Evolutionary conservation across 2,888 invertebrate species (phyloP), one percentile per base, ranked within the genome.

Genomic region (Schrankia costaestrigalis): DNA sequence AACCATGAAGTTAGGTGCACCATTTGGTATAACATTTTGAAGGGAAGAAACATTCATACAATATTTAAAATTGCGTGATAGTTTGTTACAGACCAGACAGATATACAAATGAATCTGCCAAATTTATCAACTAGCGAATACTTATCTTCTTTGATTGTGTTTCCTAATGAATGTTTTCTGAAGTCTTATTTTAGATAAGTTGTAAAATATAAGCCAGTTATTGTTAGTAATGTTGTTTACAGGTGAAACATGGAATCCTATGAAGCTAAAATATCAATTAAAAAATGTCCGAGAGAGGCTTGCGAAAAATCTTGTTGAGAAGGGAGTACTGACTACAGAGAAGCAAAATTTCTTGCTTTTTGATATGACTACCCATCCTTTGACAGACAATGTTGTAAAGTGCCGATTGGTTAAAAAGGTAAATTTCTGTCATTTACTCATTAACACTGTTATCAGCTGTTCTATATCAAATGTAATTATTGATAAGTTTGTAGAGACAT

Each of bases 231-330:
- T 14, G 27, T 47, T 38, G 4, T 32, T 78, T 83, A 39, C 70
- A 96, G 98, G 98, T 62, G 99, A 99, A 90, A 99, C 99, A 56
- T 99, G 99, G 99, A 99, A 99, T 89, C 99, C 99, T 17, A 89
- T 99, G 72, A 99, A 99, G 83, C 89, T 99, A 60, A 93, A 97
- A 67, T 99, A 98, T 87, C 99, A 99, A 81, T 89, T 99, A 71
- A 95, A 99, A 81, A 99, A 99, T 90, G 99, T 99, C 2, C 92
- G 99, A 57, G 99, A 99, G 89, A 92, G 99, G 69, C 91, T 99
- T 73, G 99, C 99, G 26, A 99, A 99, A 86, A 99, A 99, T 89
- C 91, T 99, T 63, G 99, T 99, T 19, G 99, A 99, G 81, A 99
- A 99, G 82, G 99, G 99, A 55, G 98, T 99, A 23, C 91, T 99